phyloP scores from a whole-genome alignment of 2,797 vertebrate species.

The Centroberyx gerrardi region DNA sequence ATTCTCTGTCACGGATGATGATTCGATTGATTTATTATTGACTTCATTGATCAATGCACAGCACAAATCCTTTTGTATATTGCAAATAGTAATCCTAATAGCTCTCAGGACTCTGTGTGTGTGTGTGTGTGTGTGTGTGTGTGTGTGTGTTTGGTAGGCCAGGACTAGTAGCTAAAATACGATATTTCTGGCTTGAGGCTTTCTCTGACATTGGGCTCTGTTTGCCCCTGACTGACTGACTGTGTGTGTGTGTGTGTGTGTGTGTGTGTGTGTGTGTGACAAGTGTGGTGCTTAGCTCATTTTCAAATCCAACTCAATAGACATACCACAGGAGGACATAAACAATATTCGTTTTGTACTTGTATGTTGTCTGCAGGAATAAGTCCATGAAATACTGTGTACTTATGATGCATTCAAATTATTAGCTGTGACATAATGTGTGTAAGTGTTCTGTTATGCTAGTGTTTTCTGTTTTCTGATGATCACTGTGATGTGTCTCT shows the following conservation, averaged over 20 bases:
- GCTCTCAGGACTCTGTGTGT: neutral
- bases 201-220: conserved; percentile 41
- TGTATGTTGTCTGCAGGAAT: neutral
- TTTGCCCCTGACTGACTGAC: conserved; percentile 30
- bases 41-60: conserved; percentile 24
- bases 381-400: neutral
- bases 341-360: conserved; percentile 16
- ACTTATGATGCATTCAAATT: neutral
- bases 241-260: neutral
- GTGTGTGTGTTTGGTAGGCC: neutral
- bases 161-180: conserved; percentile 20
- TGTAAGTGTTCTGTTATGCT: neutral
- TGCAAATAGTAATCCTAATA: neutral
- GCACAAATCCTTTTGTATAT: neutral
- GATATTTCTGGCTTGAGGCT: conserved; percentile 28
- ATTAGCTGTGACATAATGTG: neutral
- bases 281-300: conserved; percentile 8
- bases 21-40: conserved; percentile 41
- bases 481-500: conserved; percentile 34
- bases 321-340: conserved; percentile 29
- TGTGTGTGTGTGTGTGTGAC: too few relatives aligned
- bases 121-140: conserved; percentile 7
- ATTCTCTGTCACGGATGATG: conserved; percentile 7
- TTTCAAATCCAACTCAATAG: conserved; percentile 44
- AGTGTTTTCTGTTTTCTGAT: neutral